Evolutionary conservation across 35 echinoderm and acorn worm species (phyloP).

Genomic region (Ophiothrix spiculata): DNA sequence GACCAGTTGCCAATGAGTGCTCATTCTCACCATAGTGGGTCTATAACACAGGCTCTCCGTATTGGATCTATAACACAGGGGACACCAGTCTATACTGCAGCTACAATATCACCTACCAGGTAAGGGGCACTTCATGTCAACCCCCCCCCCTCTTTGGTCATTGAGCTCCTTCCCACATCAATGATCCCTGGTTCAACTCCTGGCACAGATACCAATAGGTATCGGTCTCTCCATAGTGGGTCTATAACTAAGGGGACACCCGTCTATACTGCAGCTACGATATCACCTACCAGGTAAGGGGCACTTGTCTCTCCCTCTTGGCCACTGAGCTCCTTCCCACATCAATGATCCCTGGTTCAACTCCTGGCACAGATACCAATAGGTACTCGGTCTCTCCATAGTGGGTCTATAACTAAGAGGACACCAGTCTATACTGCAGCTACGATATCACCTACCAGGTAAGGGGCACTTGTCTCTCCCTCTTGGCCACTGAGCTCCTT

Average conservation of each 20-base stretch:
- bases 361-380: constrained; percentile 58
- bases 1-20: constrained; percentile 63
- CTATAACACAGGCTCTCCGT: constrained; percentile 69
- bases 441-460: constrained; percentile 57
- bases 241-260: constrained; percentile 92
- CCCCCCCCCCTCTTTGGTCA: too few species aligned
- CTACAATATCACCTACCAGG: constrained; percentile 54
- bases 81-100: constrained; percentile 58
- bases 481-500: too few species aligned
- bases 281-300: constrained; percentile 55
- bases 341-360: too few species aligned
- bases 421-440: constrained; percentile 63
- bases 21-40: constrained; percentile 23
- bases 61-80: constrained; percentile 94
- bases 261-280: constrained; percentile 34
- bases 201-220: too few species aligned
- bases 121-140: constrained; percentile 51
- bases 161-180: too few species aligned
- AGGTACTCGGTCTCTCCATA: constrained; percentile 41
- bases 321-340: too few species aligned
- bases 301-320: too few species aligned
- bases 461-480: constrained; percentile 46
- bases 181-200: too few species aligned
- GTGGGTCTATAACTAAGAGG: constrained; percentile 86
- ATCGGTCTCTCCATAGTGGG: too few species aligned